Evolutionary conservation across 2,797 vertebrate species (phyloP).

Genomic region (Anas georgica): DNA sequence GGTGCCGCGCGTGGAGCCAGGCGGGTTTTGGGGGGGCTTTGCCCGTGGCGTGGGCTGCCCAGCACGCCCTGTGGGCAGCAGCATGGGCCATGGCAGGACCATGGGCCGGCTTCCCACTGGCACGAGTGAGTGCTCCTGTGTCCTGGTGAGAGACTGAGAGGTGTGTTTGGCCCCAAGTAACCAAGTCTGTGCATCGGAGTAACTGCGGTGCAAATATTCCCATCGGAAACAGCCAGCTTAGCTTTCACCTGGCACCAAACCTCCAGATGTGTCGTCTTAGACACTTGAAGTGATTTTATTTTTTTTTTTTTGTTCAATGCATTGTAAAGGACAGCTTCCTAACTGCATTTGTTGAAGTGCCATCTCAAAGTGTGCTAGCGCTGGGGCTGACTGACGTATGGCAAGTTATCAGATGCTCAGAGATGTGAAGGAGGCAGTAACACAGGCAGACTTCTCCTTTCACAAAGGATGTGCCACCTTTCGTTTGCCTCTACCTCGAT

Average conservation of each 20-base stretch:
- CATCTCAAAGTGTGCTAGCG: conserved; percentile 26
- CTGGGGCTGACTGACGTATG: conserved; percentile 23
- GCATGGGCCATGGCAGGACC: too few relatives aligned
- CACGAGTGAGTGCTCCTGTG: background rate
- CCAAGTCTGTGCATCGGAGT: background rate
- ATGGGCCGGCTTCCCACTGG: background rate
- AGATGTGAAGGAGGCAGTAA: conserved; percentile 48
- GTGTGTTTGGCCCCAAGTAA: background rate
- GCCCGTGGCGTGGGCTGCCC: background rate
- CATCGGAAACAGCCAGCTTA: background rate
- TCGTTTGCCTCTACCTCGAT: conserved; percentile 10
- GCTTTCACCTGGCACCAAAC: background rate
- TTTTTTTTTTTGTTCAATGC: conserved; percentile 32
- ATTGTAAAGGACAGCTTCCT: conserved; percentile 56
- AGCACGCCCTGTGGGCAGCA: background rate
- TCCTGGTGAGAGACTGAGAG: background rate
- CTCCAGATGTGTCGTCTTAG: conserved; percentile 32
- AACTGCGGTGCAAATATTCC: background rate
- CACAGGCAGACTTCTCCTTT: background rate
- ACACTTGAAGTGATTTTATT: background rate
- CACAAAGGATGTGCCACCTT: background rate
- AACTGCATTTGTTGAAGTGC: conserved; percentile 52
- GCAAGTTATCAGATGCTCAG: conserved; percentile 61
- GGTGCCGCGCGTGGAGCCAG: accelerated
- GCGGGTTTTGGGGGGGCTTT: background rate